Percentiles rank a stretch among this genome's conserved stretches.
Evolutionary conservation across 2,888 invertebrate species (phyloP).

Genomic region (Tromatobia lineatoria): DNA sequence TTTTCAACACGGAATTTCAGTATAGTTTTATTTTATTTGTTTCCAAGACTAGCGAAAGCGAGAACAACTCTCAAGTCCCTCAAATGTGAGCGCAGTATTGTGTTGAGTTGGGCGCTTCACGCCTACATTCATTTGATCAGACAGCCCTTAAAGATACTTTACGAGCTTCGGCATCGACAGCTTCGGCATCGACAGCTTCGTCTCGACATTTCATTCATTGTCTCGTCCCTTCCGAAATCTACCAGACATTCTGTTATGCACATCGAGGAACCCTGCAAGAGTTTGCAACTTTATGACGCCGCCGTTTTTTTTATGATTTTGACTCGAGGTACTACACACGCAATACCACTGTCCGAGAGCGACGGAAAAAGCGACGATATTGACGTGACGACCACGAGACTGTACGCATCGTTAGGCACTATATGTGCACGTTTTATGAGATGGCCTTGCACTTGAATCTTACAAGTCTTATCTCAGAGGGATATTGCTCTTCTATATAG

Average conservation of each 20-base stretch:
- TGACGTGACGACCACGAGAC: conserved; percentile 16
- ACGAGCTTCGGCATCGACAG: too few relatives aligned
- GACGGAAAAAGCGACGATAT: conserved; percentile 30
- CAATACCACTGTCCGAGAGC: conserved; percentile 20
- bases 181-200: conserved; percentile 1
- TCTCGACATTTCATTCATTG: background rate
- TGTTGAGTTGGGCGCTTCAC: background rate
- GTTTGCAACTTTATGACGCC: conserved; percentile 42
- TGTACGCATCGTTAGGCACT: conserved; percentile 31
- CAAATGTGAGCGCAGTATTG: background rate
- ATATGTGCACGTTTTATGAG: conserved; percentile 11
- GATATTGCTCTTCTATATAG: background rate
- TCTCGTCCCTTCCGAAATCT: conserved; percentile 23
- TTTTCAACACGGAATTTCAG: too few relatives aligned
- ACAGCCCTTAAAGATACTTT: conserved; percentile 24
- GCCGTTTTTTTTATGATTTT: conserved; percentile 22
- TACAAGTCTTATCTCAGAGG: conserved; percentile 29
- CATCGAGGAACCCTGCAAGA: background rate
- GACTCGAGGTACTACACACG: background rate
- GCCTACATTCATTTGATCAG: conserved; percentile 44
- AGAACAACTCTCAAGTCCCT: background rate
- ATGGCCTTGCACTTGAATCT: conserved; percentile 27
- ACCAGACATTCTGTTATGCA: conserved; percentile 3
- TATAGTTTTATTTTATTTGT: too few relatives aligned
- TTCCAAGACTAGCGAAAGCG: background rate